Evolutionary conservation across 1,140 invertebrate species (phyloP).

Genomic region (Drosophila subpulchrella): DNA sequence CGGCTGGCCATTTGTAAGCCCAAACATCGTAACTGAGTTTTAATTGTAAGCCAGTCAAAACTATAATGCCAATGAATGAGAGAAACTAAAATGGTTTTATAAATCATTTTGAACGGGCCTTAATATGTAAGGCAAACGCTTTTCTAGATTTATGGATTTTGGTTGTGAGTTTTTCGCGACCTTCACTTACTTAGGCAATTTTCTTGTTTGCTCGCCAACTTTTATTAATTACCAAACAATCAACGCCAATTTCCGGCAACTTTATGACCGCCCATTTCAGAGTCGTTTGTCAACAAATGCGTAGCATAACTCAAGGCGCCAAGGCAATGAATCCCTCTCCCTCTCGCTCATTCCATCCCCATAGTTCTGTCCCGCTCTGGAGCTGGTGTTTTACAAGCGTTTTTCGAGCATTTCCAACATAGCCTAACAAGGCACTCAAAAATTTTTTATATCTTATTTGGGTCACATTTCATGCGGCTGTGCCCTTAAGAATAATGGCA

Average conservation of each 20-base stretch:
- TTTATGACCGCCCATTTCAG: constrained; percentile 70
- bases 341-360: not conserved
- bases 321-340: constrained; percentile 4
- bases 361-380: not conserved
- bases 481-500: constrained; percentile 81
- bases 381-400: constrained; percentile 60
- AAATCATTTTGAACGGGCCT: not conserved
- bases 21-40: constrained; percentile 16
- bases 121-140: constrained; percentile 9
- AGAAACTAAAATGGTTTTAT: constrained; percentile 7
- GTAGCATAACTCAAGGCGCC: constrained; percentile 69
- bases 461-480: constrained; percentile 77
- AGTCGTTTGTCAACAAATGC: constrained; percentile 79
- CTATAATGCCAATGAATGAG: not conserved
- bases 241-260: constrained; percentile 73
- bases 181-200: constrained; percentile 26
- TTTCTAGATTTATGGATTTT: not conserved
- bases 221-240: constrained; percentile 79
- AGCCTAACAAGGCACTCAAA: constrained; percentile 73
- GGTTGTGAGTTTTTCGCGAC: not conserved
- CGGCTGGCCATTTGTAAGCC: constrained; percentile 23
- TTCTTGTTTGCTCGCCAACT: constrained; percentile 41
- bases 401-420: constrained; percentile 39
- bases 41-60: constrained; percentile 13
- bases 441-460: constrained; percentile 81